Evolutionary conservation across 2,888 invertebrate species (phyloP).

Genomic region (Lithophane ornitopus): DNA sequence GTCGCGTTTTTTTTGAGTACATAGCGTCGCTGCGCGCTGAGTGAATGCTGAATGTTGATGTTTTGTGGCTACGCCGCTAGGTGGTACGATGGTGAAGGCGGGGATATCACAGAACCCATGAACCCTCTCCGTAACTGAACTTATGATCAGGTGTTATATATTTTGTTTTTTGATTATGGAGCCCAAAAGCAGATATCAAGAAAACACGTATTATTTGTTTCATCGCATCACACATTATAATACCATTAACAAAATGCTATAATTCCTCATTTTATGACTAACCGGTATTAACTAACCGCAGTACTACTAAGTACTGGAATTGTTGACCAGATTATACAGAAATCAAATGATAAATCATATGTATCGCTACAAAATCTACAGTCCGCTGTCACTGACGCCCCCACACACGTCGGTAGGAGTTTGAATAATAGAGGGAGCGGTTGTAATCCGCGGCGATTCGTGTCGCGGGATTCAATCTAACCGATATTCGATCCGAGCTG

Average conservation of each 20-base stretch:
- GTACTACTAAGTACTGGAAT: neutral
- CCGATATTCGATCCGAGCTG: slow-evolving; percentile 53
- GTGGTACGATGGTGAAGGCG: slow-evolving; percentile 10
- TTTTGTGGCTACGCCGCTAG: slow-evolving; percentile 19
- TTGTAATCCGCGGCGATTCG: slow-evolving; percentile 59
- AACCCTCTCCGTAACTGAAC: neutral
- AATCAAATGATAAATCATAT: neutral
- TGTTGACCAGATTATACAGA: neutral
- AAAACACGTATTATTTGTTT: neutral
- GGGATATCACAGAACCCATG: too few species aligned
- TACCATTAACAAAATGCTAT: neutral
- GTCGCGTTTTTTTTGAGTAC: slow-evolving; percentile 49
- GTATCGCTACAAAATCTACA: too few species aligned
- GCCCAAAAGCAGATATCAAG: neutral
- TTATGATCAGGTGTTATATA: neutral
- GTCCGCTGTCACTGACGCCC: slow-evolving; percentile 20
- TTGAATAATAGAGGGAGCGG: slow-evolving; percentile 65
- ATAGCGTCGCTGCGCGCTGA: slow-evolving; percentile 38
- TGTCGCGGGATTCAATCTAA: slow-evolving; percentile 65
- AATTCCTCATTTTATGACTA: neutral
- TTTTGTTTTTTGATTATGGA: neutral
- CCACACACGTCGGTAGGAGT: slow-evolving; percentile 28
- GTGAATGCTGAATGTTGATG: slow-evolving; percentile 64
- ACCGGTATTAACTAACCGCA: neutral
- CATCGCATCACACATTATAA: neutral